These are phyloP conservation scores for Erebia epiphron DNA, from an alignment of 2,888 invertebrate genomes.

Conservation along the genomic window DNA sequence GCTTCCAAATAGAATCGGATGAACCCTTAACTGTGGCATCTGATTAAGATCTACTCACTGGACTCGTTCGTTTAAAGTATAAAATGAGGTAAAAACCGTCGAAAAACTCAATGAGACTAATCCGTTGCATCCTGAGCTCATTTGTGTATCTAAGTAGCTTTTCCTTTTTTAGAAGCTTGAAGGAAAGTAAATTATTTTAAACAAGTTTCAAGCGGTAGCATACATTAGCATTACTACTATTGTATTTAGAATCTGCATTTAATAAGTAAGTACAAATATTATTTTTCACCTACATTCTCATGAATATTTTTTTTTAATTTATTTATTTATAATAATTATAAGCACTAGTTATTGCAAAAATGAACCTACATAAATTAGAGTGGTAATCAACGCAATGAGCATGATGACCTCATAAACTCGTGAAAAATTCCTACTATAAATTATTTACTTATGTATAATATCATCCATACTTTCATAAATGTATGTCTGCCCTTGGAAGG, in stretches of 20 bases:
- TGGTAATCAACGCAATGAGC: no score
- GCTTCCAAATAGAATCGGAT: slow-evolving; percentile 68
- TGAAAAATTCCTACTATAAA: no score
- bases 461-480: no score
- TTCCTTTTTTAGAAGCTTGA: slow-evolving; percentile 1
- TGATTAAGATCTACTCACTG: slow-evolving; percentile 70
- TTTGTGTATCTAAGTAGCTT: neutral
- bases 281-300: no score
- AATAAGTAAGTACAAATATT: no score
- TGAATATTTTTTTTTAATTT: no score
- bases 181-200: neutral
- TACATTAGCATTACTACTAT: neutral
- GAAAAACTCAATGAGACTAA: slow-evolving; percentile 32
- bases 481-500: no score
- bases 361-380: no score
- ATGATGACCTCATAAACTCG: no score
- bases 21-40: slow-evolving; percentile 64
- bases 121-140: slow-evolving; percentile 20
- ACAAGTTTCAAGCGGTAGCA: neutral
- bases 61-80: slow-evolving; percentile 69
- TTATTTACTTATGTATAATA: no score
- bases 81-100: slow-evolving; percentile 56
- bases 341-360: no score
- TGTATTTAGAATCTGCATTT: neutral
- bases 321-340: no score